These are phyloP conservation scores for Laticauda laticaudata DNA, from an alignment of 2,113 vertebrate genomes.

Conservation along the genomic window DNA sequence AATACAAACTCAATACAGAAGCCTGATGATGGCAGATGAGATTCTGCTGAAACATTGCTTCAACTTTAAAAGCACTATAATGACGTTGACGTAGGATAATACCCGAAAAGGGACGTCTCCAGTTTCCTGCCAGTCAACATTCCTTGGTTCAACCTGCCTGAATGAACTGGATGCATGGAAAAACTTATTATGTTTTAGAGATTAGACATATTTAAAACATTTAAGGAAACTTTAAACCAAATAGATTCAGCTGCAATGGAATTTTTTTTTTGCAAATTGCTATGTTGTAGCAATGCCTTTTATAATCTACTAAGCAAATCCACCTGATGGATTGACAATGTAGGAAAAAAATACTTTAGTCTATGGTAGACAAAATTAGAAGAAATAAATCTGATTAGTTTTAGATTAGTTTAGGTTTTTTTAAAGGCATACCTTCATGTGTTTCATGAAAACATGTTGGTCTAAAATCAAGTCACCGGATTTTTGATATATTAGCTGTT, in stretches of 20 bases:
- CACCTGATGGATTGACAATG: background rate
- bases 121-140: background rate
- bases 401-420: background rate
- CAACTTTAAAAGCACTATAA: too few relatives aligned
- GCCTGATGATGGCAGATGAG: too few relatives aligned
- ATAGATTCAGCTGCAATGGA: background rate
- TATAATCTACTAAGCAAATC: background rate
- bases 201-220: background rate
- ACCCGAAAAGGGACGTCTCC: background rate
- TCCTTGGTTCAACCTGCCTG: background rate
- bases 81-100: too few relatives aligned
- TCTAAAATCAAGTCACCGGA: background rate
- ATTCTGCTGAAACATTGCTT: too few relatives aligned
- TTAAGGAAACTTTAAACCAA: background rate
- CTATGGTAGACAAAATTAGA: background rate
- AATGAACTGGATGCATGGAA: background rate
- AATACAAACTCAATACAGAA: too few relatives aligned
- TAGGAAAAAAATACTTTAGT: background rate
- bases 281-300: background rate
- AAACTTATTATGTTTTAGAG: background rate
- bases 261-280: background rate
- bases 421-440: background rate
- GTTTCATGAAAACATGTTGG: background rate
- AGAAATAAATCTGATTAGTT: background rate
- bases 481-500: background rate